These are phyloP conservation scores for Aselliscus stoliczkanus DNA, from an alignment of 2,797 vertebrate species.

Conservation along the genomic window DNA sequence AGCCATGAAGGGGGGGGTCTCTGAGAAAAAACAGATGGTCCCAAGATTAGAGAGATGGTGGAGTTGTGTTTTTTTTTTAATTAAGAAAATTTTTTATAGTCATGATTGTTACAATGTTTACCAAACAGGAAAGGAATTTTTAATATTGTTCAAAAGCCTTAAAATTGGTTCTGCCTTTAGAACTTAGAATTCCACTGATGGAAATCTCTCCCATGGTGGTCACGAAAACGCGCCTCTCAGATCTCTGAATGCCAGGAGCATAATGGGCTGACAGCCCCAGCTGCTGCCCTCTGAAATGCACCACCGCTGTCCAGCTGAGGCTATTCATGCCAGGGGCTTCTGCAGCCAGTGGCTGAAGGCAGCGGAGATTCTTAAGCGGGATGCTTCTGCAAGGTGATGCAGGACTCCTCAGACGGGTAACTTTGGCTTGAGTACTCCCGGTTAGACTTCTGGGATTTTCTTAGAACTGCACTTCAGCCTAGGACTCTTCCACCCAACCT, in stretches of 20 bases:
- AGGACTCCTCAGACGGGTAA: not conserved
- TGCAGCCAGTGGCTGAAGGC: not conserved
- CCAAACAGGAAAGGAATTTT: not conserved
- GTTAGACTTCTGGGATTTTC: not conserved
- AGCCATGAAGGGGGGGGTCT: not conserved
- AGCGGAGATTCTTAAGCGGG: fast-evolving
- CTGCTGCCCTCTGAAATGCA: not conserved
- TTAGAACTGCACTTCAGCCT: not conserved
- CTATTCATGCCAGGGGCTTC: no score
- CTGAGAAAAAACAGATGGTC: not conserved
- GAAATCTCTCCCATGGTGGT: not conserved
- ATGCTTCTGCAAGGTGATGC: not conserved
- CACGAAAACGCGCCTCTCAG: not conserved
- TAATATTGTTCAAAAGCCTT: not conserved
- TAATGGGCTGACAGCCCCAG: not conserved
- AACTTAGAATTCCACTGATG: not conserved
- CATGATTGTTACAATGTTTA: not conserved
- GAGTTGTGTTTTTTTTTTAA: not conserved
- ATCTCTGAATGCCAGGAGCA: not conserved
- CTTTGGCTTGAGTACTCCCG: not conserved
- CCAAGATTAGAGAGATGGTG: not conserved
- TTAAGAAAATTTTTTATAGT: not conserved
- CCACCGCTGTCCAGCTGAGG: not conserved
- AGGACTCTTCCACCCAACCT: not conserved
- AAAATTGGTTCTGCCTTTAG: not conserved